Evolutionary conservation across 2,797 vertebrate species (phyloP).

Genomic region (Arctocebus calabarensis): DNA sequence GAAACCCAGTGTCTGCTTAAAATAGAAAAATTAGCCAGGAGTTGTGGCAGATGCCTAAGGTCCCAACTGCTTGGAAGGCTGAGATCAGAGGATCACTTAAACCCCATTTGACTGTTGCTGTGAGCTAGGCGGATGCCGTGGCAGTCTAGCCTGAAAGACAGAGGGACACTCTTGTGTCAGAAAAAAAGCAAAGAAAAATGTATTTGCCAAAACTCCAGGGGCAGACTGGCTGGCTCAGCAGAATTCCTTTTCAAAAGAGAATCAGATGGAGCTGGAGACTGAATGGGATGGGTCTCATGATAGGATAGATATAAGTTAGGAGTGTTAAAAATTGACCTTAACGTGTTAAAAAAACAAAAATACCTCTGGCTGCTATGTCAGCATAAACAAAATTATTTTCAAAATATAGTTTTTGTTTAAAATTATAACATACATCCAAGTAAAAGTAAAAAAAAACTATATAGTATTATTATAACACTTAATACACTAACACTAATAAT

Average conservation of each 20-base stretch:
- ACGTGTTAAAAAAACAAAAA: background rate
- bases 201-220: background rate
- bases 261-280: background rate
- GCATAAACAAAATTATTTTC: background rate
- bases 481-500: background rate
- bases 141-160: too few relatives aligned
- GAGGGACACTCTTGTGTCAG: too few relatives aligned
- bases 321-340: background rate
- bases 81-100: too few relatives aligned
- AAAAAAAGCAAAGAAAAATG: background rate
- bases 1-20: too few relatives aligned
- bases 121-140: too few relatives aligned
- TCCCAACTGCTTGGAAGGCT: too few relatives aligned
- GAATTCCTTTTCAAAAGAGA: background rate
- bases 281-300: accelerated
- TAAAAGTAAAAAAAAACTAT: slow-evolving; percentile 16
- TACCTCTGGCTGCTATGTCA: background rate
- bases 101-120: too few relatives aligned
- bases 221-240: background rate
- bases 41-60: too few relatives aligned
- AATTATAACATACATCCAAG: background rate
- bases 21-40: too few relatives aligned
- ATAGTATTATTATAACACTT: background rate
- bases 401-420: slow-evolving; percentile 5
- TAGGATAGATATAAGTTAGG: background rate